phyloP scores from a whole-genome alignment of 2,797 vertebrate species.

The Sebastiscus tertius region DNA sequence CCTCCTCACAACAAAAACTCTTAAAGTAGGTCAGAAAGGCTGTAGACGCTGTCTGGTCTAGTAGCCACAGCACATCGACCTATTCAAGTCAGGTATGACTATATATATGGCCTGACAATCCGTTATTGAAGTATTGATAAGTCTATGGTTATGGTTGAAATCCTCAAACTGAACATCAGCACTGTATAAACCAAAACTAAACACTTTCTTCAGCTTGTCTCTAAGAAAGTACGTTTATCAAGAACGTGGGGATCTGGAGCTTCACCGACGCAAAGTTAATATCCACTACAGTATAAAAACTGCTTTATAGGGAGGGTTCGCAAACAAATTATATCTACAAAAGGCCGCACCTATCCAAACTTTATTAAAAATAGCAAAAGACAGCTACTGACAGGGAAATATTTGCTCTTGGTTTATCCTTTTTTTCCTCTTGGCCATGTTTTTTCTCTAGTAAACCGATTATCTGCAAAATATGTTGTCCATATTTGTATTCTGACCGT shows the following conservation, averaged over 20 bases:
- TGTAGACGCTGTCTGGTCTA: background rate
- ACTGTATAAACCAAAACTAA: background rate
- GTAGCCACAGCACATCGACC: background rate
- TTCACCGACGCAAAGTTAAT: background rate
- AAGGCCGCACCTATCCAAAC: background rate
- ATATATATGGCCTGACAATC: background rate
- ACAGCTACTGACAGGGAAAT: background rate
- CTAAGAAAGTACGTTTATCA: background rate
- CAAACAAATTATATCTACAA: background rate
- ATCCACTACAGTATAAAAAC: background rate
- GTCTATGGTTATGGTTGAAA: background rate
- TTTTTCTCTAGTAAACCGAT: background rate
- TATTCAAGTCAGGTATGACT: background rate
- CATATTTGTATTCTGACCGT: constrained; percentile 20
- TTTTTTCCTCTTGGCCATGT: background rate
- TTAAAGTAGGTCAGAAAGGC: background rate
- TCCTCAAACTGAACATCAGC: background rate
- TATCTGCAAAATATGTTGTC: background rate
- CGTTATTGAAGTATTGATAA: background rate
- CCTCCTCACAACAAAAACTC: constrained; percentile 29
- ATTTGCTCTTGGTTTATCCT: background rate
- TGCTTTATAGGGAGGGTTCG: background rate
- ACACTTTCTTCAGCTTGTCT: background rate
- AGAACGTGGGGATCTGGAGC: background rate
- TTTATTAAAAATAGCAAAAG: background rate